Evolutionary conservation across 2,113 vertebrate genomes (phyloP).

Genomic region (Atractosteus spatula): DNA sequence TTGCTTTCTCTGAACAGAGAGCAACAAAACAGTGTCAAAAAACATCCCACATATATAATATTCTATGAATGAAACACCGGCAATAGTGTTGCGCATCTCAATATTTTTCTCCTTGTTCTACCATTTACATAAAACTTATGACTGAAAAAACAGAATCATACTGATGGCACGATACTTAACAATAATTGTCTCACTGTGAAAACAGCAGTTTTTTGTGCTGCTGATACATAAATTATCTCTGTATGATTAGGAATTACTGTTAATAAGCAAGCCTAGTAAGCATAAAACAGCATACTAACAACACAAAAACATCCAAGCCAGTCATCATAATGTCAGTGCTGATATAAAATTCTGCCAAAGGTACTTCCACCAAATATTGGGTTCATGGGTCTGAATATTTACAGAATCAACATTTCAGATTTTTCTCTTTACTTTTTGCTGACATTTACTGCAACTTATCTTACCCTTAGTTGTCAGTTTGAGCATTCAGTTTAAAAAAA

Average conservation of each 20-base stretch:
- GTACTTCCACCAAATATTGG: too few species aligned
- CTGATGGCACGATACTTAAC: not conserved
- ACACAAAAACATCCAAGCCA: too few species aligned
- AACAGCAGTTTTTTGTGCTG: not conserved
- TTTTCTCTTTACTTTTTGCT: too few species aligned
- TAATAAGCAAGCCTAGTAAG: too few species aligned
- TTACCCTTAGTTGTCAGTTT: too few species aligned
- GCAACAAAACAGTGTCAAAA: not conserved
- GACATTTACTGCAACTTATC: too few species aligned
- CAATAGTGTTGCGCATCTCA: constrained; percentile 3
- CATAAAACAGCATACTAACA: too few species aligned
- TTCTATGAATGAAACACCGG: not conserved
- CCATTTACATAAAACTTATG: not conserved
- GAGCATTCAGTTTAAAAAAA: too few species aligned
- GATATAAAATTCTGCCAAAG: too few species aligned
- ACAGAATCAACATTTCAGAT: too few species aligned
- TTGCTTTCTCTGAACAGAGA: not conserved
- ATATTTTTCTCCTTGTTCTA: not conserved
- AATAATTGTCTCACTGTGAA: not conserved
- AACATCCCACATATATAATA: not conserved
- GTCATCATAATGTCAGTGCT: too few species aligned
- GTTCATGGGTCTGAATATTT: too few species aligned
- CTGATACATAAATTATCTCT: not conserved
- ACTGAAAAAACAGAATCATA: not conserved
- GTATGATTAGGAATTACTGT: not conserved